These are phyloP conservation scores for Acleris cristana DNA, from an alignment of 2,888 invertebrate species.

Conservation along the genomic window DNA sequence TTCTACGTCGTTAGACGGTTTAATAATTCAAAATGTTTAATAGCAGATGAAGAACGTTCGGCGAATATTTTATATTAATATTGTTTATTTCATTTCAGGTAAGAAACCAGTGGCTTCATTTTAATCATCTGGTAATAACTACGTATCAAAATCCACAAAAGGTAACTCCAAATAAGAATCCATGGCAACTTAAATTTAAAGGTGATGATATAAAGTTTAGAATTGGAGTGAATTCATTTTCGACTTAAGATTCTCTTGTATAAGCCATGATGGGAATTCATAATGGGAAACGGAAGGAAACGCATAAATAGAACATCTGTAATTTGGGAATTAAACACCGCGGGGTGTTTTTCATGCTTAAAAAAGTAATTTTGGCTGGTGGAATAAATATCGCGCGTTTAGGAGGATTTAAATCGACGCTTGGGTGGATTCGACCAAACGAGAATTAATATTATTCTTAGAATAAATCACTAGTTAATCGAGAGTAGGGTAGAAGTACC, in stretches of 20 bases:
- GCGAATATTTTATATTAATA: not conserved
- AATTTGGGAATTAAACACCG: slow-evolving; percentile 16
- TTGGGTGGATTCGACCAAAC: no score
- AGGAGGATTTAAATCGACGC: no score
- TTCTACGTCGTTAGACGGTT: no score
- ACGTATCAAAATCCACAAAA: not conserved
- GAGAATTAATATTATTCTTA: no score
- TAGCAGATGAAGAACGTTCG: no score
- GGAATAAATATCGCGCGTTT: no score
- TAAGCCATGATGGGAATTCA: not conserved
- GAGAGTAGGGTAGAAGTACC: no score
- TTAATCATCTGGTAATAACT: slow-evolving; percentile 6
- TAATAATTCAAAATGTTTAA: no score
- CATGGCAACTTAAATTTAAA: not conserved
- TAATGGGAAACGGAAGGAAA: slow-evolving; percentile 8
- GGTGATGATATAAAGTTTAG: not conserved
- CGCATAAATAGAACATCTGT: slow-evolving; percentile 3
- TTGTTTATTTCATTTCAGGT: slow-evolving; percentile 2
- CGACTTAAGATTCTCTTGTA: no score
- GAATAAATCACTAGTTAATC: no score
- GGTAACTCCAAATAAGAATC: not conserved
- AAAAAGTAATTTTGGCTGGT: no score
- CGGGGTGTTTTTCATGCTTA: not conserved
- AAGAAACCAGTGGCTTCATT: not conserved
- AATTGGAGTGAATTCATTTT: not conserved